Base-by-base conservation (phyloP, 2,113 vertebrate genomes). In the Lophotis ruficrista region DNA sequence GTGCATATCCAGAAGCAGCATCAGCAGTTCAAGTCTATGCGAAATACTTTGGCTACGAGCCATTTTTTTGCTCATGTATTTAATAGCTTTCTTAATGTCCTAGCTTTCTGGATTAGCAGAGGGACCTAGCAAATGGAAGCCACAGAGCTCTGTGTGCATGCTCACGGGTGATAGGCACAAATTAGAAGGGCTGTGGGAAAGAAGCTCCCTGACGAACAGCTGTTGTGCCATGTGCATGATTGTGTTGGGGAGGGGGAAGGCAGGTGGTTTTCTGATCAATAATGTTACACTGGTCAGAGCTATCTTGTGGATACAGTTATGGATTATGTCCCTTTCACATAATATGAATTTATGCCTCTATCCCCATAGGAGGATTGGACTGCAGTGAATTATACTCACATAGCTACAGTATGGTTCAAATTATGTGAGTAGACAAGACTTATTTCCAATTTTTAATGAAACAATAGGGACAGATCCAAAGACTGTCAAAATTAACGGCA, bases 201-300 rank as follows among this genome's bases (percentile, higher is more conserved):
- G 87, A 33, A 94, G 91, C 30, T 35, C 80, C 51, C 81, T 7
- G 33, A 68, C 0, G 19, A 94, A 25, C 96, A 97, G 96, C 96
- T 97, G 96, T 47, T 71, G 81, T 93, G 89, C 89, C 91, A 91
- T 96, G 93, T 95, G 93, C 70, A 53, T n/a, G 86, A 7, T 45
- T 1, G 14, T 19, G 56, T 1, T 78, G 64, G 77, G 57, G 80
- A 92, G 78, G 43, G 83, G 61, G 57, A 93, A 92, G 86, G 86
- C 96, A 96, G 90, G 94, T 96, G 96, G 83, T 87, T 93, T 92
- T 87, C 83, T 88, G 94, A 97, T 93, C 96, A 92, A 96, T 96
- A 93, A 20, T 3, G 4, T 64, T 89, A 17, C 37, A 78, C 57
- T 57, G 87, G 69, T 76, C 80, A 75, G 58, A 92, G 33, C 31